Evolutionary conservation across 1,140 invertebrate genomes (phyloP).

Genomic region (Pollicipes pollicipes): DNA sequence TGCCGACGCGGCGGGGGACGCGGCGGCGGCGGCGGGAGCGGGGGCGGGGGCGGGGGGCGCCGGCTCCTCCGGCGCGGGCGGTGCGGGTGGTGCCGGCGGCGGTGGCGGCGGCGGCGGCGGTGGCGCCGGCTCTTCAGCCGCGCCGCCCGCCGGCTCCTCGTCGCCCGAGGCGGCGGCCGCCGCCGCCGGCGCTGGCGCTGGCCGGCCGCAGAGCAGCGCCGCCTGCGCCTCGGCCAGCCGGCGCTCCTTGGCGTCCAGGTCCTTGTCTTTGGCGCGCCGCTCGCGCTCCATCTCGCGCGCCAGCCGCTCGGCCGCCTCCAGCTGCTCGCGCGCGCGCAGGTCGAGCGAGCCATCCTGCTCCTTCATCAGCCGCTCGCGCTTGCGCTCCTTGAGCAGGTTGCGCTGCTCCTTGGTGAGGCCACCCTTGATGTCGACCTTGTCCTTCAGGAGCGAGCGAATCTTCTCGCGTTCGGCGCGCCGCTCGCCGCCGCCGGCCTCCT

Average conservation of each 20-base stretch:
- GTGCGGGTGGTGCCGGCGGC: neutral
- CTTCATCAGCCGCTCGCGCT: constrained; percentile 15
- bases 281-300: constrained; percentile 7
- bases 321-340: constrained; percentile 1
- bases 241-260: constrained; percentile 7
- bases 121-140: neutral
- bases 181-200: neutral
- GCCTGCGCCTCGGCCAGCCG: constrained; percentile 3
- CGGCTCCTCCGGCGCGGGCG: neutral
- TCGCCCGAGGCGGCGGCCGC: too few relatives aligned
- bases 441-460: constrained; percentile 11
- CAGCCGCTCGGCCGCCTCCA: constrained; percentile 1
- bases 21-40: neutral
- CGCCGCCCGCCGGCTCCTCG: neutral
- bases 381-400: constrained; percentile 18
- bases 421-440: constrained; percentile 14
- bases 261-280: neutral
- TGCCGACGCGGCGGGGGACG: neutral
- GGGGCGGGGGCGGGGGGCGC: neutral
- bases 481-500: neutral
- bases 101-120: neutral
- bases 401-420: constrained; percentile 19
- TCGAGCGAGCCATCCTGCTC: neutral
- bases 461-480: neutral
- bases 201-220: neutral